Percentiles rank a stretch among this genome's conserved stretches.
These are phyloP conservation scores for Drosophila varians DNA, from an alignment of 1,140 invertebrate genomes.

Conservation along the genomic window DNA sequence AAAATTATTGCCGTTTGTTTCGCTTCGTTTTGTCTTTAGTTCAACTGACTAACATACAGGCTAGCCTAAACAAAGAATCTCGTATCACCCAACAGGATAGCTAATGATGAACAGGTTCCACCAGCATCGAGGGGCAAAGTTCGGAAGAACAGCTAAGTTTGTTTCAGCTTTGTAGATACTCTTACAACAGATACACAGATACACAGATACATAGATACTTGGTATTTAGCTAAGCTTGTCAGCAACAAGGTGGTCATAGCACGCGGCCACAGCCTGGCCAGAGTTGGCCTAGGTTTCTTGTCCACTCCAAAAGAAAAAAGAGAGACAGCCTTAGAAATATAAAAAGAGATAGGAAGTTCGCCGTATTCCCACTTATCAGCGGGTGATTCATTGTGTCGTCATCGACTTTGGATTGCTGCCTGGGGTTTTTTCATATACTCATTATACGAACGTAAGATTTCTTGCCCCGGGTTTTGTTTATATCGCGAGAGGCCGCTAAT, in stretches of 20 bases:
- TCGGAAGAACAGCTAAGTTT: slow-evolving; percentile 15
- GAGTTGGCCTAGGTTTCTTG: slow-evolving; percentile 41
- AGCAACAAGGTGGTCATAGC: not conserved
- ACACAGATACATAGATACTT: slow-evolving; percentile 9
- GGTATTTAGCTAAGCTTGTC: slow-evolving; percentile 44
- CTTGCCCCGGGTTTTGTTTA: slow-evolving; percentile 54
- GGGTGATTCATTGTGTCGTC: slow-evolving; percentile 53
- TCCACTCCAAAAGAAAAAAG: not conserved
- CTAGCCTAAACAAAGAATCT: not conserved
- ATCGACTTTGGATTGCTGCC: slow-evolving; percentile 22
- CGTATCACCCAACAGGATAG: not conserved
- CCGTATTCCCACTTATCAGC: slow-evolving; percentile 47
- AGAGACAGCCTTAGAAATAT: not conserved
- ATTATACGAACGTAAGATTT: not conserved
- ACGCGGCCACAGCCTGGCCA: slow-evolving; percentile 38
- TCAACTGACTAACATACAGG: not conserved
- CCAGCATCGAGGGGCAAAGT: not conserved
- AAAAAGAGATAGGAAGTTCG: not conserved
- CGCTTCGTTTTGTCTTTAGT: slow-evolving; percentile 14
- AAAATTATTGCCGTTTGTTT: slow-evolving; percentile 36
- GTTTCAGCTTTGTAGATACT: not conserved
- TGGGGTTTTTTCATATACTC: slow-evolving; percentile 19
- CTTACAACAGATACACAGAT: not conserved
- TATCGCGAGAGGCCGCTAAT: slow-evolving; percentile 49
- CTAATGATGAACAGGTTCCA: slow-evolving; percentile 7